Evolutionary conservation across 2,113 vertebrate genomes (phyloP), one percentile per base, ranked within the genome.

Genomic region (Machaerirhynchus nigripectus): DNA sequence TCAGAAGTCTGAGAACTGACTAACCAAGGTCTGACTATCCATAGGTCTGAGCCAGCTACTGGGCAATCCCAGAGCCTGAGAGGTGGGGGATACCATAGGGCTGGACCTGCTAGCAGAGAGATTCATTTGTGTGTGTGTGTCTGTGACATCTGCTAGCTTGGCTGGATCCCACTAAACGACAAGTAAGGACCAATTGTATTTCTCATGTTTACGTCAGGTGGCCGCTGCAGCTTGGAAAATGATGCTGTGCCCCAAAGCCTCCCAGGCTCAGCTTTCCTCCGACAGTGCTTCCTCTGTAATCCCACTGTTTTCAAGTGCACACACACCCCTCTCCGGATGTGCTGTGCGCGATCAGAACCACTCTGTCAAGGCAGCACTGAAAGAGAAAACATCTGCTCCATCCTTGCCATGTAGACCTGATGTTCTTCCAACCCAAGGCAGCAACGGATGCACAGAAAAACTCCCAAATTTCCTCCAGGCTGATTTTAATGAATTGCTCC

Each of bases 211-310:
- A n/a, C 60, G 4, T 39, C 49, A 47, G 27, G 49, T 33, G 40
- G 44, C 31, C 30, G 27, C 20, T 26, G 39, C 19, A 88, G 39
- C 39, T 78, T 15, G 11, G 24, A 63, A 52, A 83, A 75, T 0
- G 0, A 27, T 3, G 1, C 15, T 49, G 52, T 49, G 39, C 9
- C 44, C 33, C 0, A 0, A 59, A 63, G 33, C 7, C 24, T 65
- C 40, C 60, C 1, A 2, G 35, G 17, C 4, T 56, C 57, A 49
- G 13, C 9, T 59, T 79, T 14, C 57, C 22, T 64, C 19, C 31
- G 16, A 2, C 31, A 69, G 0, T 20, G 7, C 5, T 74, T 16
- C 26, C 39, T 50, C 87, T 84, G 17, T 20, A 21, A 57, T 37
- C 30, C 46, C 53, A 39, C 11, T 76, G 57, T 44, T 37, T 37